These are phyloP conservation scores for Muschampia plurimacula DNA, from an alignment of 2,888 invertebrate genomes.

Conservation along the genomic window DNA sequence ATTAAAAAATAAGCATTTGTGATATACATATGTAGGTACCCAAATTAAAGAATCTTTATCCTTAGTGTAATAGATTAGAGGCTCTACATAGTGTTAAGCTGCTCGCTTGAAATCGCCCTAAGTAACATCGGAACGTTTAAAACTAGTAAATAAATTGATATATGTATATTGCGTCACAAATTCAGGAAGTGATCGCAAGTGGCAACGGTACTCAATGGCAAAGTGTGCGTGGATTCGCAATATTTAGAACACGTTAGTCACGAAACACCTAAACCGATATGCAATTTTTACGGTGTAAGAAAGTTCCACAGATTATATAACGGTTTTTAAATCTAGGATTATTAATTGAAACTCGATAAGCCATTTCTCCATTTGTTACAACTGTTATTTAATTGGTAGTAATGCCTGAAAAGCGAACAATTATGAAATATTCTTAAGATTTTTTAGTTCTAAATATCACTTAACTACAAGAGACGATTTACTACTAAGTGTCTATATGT, in stretches of 20 bases:
- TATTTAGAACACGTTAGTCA: slow-evolving; percentile 54
- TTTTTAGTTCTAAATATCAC: too few relatives aligned
- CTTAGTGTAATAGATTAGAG: too few relatives aligned
- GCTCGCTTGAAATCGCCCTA: slow-evolving; percentile 20
- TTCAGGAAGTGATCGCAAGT: slow-evolving; percentile 51
- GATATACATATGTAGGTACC: too few relatives aligned
- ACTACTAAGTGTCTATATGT: too few relatives aligned
- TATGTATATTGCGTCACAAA: slow-evolving; percentile 45
- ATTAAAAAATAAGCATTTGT: too few relatives aligned
- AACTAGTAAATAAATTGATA: slow-evolving; percentile 47
- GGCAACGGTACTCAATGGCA: slow-evolving; percentile 41
- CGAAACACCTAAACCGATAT: slow-evolving; percentile 56
- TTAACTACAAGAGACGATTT: too few relatives aligned
- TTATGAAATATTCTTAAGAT: too few relatives aligned
- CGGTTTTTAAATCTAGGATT: slow-evolving; percentile 44
- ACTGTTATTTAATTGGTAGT: neutral
- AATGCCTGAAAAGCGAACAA: too few relatives aligned
- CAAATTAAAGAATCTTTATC: too few relatives aligned
- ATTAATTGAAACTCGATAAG: neutral
- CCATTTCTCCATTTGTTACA: neutral
- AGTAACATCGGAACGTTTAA: slow-evolving; percentile 47
- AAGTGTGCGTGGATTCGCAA: slow-evolving; percentile 33
- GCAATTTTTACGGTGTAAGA: slow-evolving; percentile 52
- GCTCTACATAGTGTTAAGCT: neutral
- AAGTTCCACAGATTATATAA: slow-evolving; percentile 48